phyloP scores from a whole-genome alignment of 1,140 invertebrate genomes.

The Ostrea denselamellosa region DNA sequence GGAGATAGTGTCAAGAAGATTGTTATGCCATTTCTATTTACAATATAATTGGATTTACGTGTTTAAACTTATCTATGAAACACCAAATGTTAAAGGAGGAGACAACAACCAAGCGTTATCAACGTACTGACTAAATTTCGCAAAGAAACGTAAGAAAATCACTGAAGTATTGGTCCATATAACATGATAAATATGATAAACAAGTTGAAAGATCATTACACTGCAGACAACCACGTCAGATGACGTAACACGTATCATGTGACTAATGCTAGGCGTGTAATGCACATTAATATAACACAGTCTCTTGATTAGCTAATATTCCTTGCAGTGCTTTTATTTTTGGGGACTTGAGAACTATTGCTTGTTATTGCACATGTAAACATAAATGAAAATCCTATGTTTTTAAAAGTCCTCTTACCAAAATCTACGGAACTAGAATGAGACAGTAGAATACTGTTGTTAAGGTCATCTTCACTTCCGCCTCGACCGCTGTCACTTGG shows the following conservation, averaged over 20 bases:
- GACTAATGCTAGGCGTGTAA: slow-evolving; percentile 19
- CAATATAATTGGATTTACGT: slow-evolving; percentile 16
- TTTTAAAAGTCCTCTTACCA: not conserved
- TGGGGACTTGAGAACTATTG: not conserved
- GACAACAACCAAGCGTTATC: slow-evolving; percentile 24
- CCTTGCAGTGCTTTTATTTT: not conserved
- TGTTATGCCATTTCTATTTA: slow-evolving; percentile 24
- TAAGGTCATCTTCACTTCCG: slow-evolving; percentile 71
- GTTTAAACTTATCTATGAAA: slow-evolving; percentile 18
- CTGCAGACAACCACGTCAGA: not conserved
- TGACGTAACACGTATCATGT: not conserved
- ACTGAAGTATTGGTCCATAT: not conserved
- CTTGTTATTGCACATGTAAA: not conserved
- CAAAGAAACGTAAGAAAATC: slow-evolving; percentile 13
- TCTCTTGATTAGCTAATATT: slow-evolving; percentile 4
- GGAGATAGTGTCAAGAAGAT: slow-evolving; percentile 23
- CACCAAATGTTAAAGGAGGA: not conserved
- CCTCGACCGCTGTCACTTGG: slow-evolving; percentile 70
- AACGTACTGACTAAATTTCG: slow-evolving; percentile 1
- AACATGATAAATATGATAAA: slow-evolving; percentile 39
- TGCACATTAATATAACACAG: not conserved
- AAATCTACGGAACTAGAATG: slow-evolving; percentile 8
- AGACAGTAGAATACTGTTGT: slow-evolving; percentile 48
- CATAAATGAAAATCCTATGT: not conserved
- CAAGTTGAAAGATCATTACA: slow-evolving; percentile 6